Evolutionary conservation across 1,140 invertebrate species (phyloP).

Genomic region (Asobara japonica): DNA sequence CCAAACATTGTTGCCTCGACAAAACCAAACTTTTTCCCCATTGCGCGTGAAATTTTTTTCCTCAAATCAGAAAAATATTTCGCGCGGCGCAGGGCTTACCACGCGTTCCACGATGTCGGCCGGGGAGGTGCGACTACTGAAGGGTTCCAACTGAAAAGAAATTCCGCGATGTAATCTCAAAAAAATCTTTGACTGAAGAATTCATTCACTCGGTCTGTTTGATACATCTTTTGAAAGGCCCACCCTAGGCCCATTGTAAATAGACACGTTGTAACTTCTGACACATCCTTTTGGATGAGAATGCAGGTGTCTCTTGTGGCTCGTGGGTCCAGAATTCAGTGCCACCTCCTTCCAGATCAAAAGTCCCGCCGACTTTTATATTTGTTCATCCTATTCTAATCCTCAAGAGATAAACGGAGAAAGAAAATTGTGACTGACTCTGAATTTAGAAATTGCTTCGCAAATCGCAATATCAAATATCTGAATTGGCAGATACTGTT

Average conservation of each 20-base stretch:
- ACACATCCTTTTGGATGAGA: neutral
- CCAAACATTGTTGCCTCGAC: too few relatives aligned
- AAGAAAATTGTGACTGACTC: neutral
- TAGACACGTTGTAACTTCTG: conserved; percentile 11
- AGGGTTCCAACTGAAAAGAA: neutral
- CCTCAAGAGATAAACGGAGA: neutral
- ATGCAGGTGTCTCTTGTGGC: conserved; percentile 12
- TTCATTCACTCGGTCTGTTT: neutral
- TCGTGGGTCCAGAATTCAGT: neutral
- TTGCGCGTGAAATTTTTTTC: too few relatives aligned
- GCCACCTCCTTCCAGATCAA: neutral
- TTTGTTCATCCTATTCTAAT: neutral
- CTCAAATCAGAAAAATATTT: too few relatives aligned
- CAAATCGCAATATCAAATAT: too few relatives aligned
- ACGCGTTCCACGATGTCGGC: too few relatives aligned
- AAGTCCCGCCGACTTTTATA: conserved; percentile 1
- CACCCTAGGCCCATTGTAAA: conserved; percentile 5
- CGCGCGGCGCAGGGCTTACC: too few relatives aligned
- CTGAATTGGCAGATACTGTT: too few relatives aligned
- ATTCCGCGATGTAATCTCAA: neutral
- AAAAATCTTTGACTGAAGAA: neutral
- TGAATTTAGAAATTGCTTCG: too few relatives aligned
- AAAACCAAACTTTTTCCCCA: too few relatives aligned
- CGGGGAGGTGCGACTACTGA: too few relatives aligned
- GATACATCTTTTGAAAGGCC: neutral